Conservation (phyloP, 2,888 invertebrate species). For the Scrobipalpa atriplicella region DNA sequence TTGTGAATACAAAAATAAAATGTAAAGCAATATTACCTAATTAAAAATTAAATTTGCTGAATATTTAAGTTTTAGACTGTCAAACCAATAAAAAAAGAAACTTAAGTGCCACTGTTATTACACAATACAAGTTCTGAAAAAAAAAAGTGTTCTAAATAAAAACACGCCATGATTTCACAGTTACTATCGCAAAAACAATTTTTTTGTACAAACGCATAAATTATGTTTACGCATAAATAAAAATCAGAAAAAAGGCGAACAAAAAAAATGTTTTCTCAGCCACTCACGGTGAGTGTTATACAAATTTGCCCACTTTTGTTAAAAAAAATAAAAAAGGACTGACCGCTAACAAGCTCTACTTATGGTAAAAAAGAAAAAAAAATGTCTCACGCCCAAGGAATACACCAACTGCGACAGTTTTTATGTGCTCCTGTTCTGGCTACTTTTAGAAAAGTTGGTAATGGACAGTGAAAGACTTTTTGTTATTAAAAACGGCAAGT, state of each 20-base stretch:
- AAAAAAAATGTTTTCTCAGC: conserved; percentile 57
- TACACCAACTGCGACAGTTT: conserved; percentile 31
- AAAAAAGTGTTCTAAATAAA: too few species aligned
- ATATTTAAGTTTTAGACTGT: too few species aligned
- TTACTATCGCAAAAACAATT: not conserved
- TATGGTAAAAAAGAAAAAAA: conserved; percentile 40
- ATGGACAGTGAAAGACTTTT: conserved; percentile 6
- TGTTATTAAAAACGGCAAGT: not conserved
- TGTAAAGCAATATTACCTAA: too few species aligned
- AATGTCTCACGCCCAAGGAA: conserved; percentile 56
- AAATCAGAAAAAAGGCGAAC: conserved; percentile 29
- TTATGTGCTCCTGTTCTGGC: conserved; percentile 27
- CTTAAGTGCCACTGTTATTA: too few species aligned
- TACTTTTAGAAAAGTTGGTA: conserved; percentile 13
- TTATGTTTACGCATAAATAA: conserved; percentile 40
- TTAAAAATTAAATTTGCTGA: too few species aligned
- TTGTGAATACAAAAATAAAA: too few species aligned
- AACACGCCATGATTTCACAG: not conserved
- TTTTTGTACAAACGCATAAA: conserved; percentile 39
- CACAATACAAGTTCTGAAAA: too few species aligned
- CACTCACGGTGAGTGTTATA: conserved; percentile 52
- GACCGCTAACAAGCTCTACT: conserved; percentile 64
- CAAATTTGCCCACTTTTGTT: conserved; percentile 62
- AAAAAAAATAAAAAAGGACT: conserved; percentile 42
- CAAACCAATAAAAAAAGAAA: too few species aligned